A percentile compares a stretch with the other conserved stretches of the same genome.
These are phyloP conservation scores for Astur gentilis DNA, from an alignment of 2,113 vertebrate species.

Conservation along the genomic window DNA sequence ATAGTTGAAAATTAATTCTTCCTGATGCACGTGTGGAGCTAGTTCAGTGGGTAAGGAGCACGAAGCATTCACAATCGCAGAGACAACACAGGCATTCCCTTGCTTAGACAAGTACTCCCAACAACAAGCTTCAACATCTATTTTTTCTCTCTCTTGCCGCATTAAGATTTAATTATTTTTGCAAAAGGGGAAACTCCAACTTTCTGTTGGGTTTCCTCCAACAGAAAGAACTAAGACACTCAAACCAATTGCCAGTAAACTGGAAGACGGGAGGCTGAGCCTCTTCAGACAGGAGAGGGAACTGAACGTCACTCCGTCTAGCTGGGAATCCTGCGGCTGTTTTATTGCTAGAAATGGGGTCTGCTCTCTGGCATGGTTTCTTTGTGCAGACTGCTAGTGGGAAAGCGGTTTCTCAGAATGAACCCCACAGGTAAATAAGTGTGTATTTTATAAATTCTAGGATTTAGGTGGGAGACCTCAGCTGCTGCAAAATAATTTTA, in stretches of 20 bases:
- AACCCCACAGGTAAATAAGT: background rate
- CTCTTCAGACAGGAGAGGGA: background rate
- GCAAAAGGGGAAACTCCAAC: background rate
- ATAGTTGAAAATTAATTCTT: background rate
- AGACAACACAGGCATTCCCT: background rate
- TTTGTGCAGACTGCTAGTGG: background rate
- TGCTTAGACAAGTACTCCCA: background rate
- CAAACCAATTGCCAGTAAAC: background rate
- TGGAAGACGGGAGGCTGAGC: background rate
- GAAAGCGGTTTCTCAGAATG: background rate
- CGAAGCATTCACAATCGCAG: background rate
- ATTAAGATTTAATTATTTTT: background rate
- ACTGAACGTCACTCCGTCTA: background rate
- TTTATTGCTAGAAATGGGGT: background rate
- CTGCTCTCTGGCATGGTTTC: background rate
- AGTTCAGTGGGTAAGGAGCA: background rate
- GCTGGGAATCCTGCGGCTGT: background rate
- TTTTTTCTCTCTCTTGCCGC: background rate
- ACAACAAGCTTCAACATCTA: background rate
- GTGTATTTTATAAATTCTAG: background rate
- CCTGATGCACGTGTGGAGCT: background rate
- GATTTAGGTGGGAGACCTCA: background rate
- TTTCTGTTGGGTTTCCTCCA: too few species aligned
- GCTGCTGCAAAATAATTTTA: background rate
- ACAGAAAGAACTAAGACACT: background rate